A percentile compares a stretch with the other conserved stretches of the same genome.
Conservation (phyloP, 2,888 invertebrate genomes). For the Alviniconcha strummeri region DNA sequence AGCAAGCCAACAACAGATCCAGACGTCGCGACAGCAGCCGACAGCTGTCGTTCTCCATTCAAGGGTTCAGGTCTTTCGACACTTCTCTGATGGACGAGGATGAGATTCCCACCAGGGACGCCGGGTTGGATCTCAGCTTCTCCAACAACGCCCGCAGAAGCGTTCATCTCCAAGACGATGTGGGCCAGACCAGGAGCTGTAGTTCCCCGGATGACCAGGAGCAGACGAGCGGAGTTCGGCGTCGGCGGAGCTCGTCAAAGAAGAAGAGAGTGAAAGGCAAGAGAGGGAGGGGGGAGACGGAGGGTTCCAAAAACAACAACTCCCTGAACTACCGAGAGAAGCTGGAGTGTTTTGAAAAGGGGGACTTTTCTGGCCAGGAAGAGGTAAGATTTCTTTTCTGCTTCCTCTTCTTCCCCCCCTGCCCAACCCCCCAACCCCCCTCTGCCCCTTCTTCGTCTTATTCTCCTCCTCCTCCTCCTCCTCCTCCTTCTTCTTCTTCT, state of each 20-base stretch:
- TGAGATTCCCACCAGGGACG: slow-evolving; percentile 20
- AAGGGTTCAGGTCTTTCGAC: neutral
- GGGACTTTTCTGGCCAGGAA: neutral
- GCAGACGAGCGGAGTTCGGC: neutral
- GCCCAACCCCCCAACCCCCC: too few species aligned
- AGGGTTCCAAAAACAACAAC: slow-evolving; percentile 7
- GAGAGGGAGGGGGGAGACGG: neutral
- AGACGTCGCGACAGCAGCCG: neutral
- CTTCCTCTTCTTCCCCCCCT: neutral
- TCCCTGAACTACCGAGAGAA: slow-evolving; percentile 7
- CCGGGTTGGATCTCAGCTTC: slow-evolving; percentile 2
- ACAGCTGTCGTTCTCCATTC: slow-evolving; percentile 25
- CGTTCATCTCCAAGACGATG: neutral
- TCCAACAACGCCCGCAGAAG: neutral
- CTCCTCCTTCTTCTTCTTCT: too few species aligned
- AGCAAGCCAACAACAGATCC: neutral
- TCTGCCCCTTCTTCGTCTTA: too few species aligned
- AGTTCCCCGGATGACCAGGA: neutral
- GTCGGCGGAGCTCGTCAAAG: neutral
- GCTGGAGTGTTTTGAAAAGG: neutral
- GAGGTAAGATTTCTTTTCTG: neutral
- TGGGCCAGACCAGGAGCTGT: neutral
- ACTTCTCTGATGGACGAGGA: slow-evolving; percentile 13
- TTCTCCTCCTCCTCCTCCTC: too few species aligned
- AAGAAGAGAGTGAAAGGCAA: slow-evolving; percentile 7